Percentiles rank a stretch among this genome's conserved stretches.
Conservation (phyloP, 2,797 vertebrate species). For the Chromis chromis region DNA sequence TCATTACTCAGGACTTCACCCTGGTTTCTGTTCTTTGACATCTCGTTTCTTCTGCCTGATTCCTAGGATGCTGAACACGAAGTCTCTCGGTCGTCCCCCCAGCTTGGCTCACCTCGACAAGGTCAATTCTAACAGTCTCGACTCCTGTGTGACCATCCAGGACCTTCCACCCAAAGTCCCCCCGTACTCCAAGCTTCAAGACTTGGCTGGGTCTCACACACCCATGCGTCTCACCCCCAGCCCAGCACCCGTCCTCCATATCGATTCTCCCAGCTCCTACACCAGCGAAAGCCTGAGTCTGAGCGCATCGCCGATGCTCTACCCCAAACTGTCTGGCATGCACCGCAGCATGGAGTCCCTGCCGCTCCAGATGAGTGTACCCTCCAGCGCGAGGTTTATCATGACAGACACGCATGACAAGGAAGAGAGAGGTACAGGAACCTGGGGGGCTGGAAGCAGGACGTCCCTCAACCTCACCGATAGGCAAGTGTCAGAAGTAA, state of each 20-base stretch:
- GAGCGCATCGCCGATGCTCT: slow-evolving; percentile 87
- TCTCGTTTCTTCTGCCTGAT: slow-evolving; percentile 29
- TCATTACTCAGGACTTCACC: neutral
- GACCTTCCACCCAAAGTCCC: slow-evolving; percentile 87
- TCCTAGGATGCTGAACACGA: slow-evolving; percentile 87
- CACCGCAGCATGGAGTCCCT: slow-evolving; percentile 98
- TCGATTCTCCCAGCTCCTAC: slow-evolving; percentile 94
- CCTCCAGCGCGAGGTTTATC: slow-evolving; percentile 75
- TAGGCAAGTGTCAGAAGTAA: slow-evolving; percentile 77
- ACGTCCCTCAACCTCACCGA: slow-evolving; percentile 86
- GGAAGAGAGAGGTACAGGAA: slow-evolving; percentile 83
- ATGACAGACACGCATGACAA: slow-evolving; percentile 55
- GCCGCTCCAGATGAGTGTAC: slow-evolving; percentile 94
- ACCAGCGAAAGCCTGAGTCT: slow-evolving; percentile 88
- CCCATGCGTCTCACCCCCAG: slow-evolving; percentile 92
- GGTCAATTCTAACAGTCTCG: slow-evolving; percentile 95
- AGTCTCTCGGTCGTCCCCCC: slow-evolving; percentile 93
- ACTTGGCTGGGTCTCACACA: slow-evolving; percentile 80
- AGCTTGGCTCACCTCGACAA: slow-evolving; percentile 94
- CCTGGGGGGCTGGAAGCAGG: slow-evolving; percentile 90
- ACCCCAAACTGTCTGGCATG: slow-evolving; percentile 92
- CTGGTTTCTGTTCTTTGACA: slow-evolving; percentile 5
- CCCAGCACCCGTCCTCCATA: slow-evolving; percentile 95
- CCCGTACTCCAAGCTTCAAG: slow-evolving; percentile 90
- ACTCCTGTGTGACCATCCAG: slow-evolving; percentile 88